Conservation (phyloP, 1,140 invertebrate genomes). For the Pseudomyrmex sp. region DNA sequence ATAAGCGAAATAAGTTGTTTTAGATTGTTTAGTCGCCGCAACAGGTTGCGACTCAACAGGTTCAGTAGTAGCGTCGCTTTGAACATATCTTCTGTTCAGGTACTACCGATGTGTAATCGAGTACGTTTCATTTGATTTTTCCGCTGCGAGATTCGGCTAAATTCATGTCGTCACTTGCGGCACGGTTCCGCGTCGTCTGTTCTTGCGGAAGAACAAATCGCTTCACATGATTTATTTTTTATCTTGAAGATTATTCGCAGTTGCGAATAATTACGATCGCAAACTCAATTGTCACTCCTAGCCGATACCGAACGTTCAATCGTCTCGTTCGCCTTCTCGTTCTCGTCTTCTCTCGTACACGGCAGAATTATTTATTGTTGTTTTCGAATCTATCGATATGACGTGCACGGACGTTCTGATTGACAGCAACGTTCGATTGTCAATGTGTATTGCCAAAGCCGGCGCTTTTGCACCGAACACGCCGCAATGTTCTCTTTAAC, state of each 20-base stretch:
- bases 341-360: background rate
- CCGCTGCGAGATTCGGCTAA: background rate
- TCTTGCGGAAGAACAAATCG: no score
- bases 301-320: background rate
- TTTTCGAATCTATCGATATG: conserved; percentile 8
- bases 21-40: conserved; percentile 57
- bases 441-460: conserved; percentile 2
- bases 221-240: no score
- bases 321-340: background rate
- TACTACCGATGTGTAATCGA: conserved; percentile 8
- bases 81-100: conserved; percentile 21
- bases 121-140: conserved; percentile 45
- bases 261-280: no score
- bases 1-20: conserved; percentile 40
- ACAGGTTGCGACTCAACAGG: conserved; percentile 76
- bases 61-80: conserved; percentile 38
- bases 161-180: background rate
- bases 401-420: conserved; percentile 33
- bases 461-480: background rate
- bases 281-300: no score
- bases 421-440: conserved; percentile 22
- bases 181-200: background rate
- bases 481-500: conserved; percentile 27
- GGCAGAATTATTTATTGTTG: conserved; percentile 5
- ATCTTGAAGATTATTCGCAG: no score